Base-by-base conservation (phyloP, 2,113 vertebrate genomes). In the Onychostoma macrolepis region DNA sequence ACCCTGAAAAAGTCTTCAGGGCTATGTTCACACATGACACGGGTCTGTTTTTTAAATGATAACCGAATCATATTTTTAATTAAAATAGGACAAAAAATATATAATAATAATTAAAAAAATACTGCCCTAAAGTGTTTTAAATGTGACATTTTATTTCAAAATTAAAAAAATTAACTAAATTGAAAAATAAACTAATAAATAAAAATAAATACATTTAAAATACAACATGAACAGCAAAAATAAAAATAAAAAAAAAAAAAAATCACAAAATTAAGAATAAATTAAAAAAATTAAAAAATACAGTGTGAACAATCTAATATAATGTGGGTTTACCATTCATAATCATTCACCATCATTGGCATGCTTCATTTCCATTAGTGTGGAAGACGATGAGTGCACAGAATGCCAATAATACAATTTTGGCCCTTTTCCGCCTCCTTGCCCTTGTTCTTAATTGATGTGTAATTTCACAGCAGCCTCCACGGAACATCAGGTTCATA, bases 381-480 rank as follows among this genome's bases (percentile, higher is more conserved):
- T 76, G n/a, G 12, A 76, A 76, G 74, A 76, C 74, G 48, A 76
- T 17, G 74, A 76, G 74, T 76, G 41, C 41, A 76, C 74, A 43
- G 74, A 76, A 76, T 76, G 74, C 12, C 74, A 76, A 76, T 76
- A 76, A 76, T 48, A 76, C 6, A 76, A 76, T 76, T 76, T 76
- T 3, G 11, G 41, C 74, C 72, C n/a, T 76, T 76, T 45, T 48
- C 74, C 41, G 41, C 74, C 74, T 76, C 74, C n/a, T 76, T 48
- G 41, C 41, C n/a, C 72, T 43, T 13, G 6, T 48, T 76, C 74
- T 76, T 76, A 76, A 76, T 76, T 76, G 74, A 76, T 9, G 41
- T 76, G 41, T 76, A 76, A 48, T 76, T 76, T 76, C 38, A 76
- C 38, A 1, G 24, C 12, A 76, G 72, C 41, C 41, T 76, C 74